Evolutionary conservation across 2,888 invertebrate species (phyloP).

Genomic region (Tetragonisca angustula): DNA sequence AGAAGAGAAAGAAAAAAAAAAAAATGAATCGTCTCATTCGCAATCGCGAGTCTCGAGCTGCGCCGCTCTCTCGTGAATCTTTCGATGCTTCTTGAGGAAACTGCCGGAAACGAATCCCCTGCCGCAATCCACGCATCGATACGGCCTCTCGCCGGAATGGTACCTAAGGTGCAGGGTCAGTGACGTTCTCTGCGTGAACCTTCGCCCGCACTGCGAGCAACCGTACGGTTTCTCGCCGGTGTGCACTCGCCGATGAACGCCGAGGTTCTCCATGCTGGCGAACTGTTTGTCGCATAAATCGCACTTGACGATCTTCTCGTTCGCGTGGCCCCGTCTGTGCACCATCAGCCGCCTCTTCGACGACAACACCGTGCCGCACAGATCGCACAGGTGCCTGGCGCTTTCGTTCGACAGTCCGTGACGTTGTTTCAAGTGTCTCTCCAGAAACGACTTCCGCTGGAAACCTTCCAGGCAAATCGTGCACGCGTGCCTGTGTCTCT

Average conservation of each 20-base stretch:
- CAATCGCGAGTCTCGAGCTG: neutral
- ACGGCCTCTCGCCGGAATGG: conserved; percentile 79
- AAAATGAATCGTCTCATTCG: neutral
- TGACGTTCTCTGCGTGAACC: conserved; percentile 79
- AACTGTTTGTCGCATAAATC: conserved; percentile 75
- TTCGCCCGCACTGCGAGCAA: conserved; percentile 79
- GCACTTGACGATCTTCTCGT: conserved; percentile 73
- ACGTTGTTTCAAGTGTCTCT: conserved; percentile 71
- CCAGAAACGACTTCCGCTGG: conserved; percentile 65
- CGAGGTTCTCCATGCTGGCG: conserved; percentile 73
- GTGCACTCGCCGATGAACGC: conserved; percentile 76
- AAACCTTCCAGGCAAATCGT: conserved; percentile 73
- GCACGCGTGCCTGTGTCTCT: conserved; percentile 65
- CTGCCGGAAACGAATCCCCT: conserved; percentile 78
- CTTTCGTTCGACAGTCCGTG: conserved; percentile 67
- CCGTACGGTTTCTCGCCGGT: conserved; percentile 79
- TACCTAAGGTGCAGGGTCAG: conserved; percentile 78
- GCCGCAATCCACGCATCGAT: conserved; percentile 74
- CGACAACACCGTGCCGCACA: conserved; percentile 75
- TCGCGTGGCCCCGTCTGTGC: conserved; percentile 73
- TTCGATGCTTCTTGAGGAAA: conserved; percentile 76
- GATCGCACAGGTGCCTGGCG: conserved; percentile 75
- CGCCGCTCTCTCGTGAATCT: conserved; percentile 64
- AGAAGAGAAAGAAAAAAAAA: too few relatives aligned
- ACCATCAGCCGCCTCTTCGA: conserved; percentile 70